A percentile compares a stretch with the other conserved stretches of the same genome.
phyloP scores from a whole-genome alignment of 2,113 vertebrate genomes.

The Syngnathus typhle region DNA sequence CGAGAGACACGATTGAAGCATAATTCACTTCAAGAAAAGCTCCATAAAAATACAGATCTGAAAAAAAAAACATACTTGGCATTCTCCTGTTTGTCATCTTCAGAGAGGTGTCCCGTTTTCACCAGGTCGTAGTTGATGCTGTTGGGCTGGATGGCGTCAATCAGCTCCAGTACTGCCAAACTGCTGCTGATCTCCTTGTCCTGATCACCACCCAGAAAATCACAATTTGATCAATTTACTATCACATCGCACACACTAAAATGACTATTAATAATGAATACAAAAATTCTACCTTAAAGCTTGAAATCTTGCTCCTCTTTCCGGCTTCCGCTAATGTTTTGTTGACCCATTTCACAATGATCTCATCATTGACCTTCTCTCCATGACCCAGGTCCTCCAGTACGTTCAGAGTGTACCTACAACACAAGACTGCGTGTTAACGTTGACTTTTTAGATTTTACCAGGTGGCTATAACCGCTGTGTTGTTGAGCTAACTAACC shows the following conservation, averaged over 20 bases:
- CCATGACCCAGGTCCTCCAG: constrained; percentile 90
- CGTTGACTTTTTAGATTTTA: neutral
- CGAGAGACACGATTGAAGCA: neutral
- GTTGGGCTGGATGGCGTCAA: constrained; percentile 92
- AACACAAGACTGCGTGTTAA: constrained; percentile 2
- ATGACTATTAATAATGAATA: neutral
- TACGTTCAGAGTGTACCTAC: constrained; percentile 90
- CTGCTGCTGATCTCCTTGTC: constrained; percentile 93
- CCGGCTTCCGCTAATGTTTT: constrained; percentile 75
- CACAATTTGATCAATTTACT: neutral
- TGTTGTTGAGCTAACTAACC: neutral
- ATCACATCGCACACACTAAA: neutral
- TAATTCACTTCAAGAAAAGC: no score
- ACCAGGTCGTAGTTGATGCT: constrained; percentile 91
- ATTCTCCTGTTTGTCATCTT: constrained; percentile 89
- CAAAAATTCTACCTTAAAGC: constrained; percentile 80
- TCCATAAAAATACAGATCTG: no score
- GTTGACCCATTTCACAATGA: constrained; percentile 90
- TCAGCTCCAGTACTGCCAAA: constrained; percentile 90
- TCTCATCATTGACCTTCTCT: constrained; percentile 87
- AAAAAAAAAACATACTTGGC: constrained; percentile 81
- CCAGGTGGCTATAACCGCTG: neutral
- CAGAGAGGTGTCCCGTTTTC: constrained; percentile 79
- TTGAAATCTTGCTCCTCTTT: constrained; percentile 79
- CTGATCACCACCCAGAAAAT: constrained; percentile 51